Conservation (phyloP, 2,797 vertebrate genomes). For the Malurus splendens region DNA sequence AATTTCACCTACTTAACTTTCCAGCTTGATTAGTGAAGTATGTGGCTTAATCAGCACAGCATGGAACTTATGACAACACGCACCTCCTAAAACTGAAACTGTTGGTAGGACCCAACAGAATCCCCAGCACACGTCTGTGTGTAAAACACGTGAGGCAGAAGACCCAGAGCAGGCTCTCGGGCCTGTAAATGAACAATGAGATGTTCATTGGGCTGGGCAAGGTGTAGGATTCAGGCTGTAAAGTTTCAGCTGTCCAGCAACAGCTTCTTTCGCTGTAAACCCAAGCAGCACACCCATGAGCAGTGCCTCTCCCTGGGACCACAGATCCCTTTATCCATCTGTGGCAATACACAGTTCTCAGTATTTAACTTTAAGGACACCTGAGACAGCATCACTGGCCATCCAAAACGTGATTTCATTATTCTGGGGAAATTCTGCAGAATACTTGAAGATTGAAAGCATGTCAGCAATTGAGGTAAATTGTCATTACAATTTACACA, state of each 20-base stretch:
- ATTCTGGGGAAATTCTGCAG: neutral
- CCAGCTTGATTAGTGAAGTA: constrained; percentile 69
- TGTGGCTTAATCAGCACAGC: constrained; percentile 63
- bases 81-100: constrained; percentile 42
- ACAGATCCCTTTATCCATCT: neutral
- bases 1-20: constrained; percentile 66
- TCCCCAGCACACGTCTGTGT: neutral
- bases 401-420: neutral
- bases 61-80: constrained; percentile 45
- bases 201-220: neutral
- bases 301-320: neutral
- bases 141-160: neutral
- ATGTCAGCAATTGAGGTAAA: neutral
- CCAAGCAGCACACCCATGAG: neutral
- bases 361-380: neutral
- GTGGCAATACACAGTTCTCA: neutral
- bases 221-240: neutral
- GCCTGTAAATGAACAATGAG: neutral
- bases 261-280: neutral
- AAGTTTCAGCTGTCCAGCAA: neutral
- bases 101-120: constrained; percentile 6
- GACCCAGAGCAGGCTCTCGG: neutral
- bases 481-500: neutral
- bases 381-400: neutral
- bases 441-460: neutral